Percentiles rank a stretch among this genome's conserved stretches.
Evolutionary conservation across 2,888 invertebrate species (phyloP).

Genomic region (Cenopis cana): DNA sequence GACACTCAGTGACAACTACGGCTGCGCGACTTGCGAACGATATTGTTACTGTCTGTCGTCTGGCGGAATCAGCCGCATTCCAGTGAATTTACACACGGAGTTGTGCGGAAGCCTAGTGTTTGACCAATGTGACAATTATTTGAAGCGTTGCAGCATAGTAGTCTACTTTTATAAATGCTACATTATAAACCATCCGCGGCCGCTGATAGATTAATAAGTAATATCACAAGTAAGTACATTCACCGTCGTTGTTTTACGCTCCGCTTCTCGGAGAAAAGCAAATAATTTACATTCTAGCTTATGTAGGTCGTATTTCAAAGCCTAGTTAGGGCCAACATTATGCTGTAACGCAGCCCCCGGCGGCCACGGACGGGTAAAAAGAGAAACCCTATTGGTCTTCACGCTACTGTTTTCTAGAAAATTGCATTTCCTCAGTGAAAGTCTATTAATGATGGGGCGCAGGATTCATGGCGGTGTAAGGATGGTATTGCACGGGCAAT

Average conservation of each 20-base stretch:
- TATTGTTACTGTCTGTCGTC: too few species aligned
- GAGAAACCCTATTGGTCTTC: constrained; percentile 75
- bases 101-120: too few species aligned
- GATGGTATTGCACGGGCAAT: constrained; percentile 70
- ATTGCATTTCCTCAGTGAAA: constrained; percentile 83
- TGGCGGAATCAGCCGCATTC: too few species aligned
- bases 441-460: constrained; percentile 76
- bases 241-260: constrained; percentile 26
- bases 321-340: constrained; percentile 66
- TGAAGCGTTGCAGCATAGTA: background rate
- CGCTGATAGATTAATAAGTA: constrained; percentile 31
- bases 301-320: constrained; percentile 70
- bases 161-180: background rate
- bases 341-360: constrained; percentile 74
- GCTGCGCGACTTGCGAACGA: too few species aligned
- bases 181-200: background rate
- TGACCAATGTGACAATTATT: background rate
- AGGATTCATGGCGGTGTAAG: constrained; percentile 70
- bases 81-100: too few species aligned
- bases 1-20: too few species aligned
- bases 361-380: constrained; percentile 75
- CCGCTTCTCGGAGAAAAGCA: constrained; percentile 53
- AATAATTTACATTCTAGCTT: constrained; percentile 62
- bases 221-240: constrained; percentile 12
- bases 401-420: constrained; percentile 84